phyloP scores from a whole-genome alignment of 1,140 invertebrate genomes.

The Aphaenogaster ashmeadi region DNA sequence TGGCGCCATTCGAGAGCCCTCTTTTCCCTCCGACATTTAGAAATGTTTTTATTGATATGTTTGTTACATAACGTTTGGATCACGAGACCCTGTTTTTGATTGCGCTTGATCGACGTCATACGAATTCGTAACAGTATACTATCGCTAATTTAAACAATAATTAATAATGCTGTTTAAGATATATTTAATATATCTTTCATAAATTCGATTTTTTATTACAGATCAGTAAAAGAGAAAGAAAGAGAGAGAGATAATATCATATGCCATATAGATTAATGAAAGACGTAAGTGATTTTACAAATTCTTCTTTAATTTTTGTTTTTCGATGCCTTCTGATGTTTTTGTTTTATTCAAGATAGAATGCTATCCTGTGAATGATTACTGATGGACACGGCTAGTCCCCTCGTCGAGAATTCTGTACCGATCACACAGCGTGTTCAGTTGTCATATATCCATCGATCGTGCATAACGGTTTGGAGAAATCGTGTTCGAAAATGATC shows the following conservation, averaged over 20 bases:
- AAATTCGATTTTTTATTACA: constrained; percentile 1
- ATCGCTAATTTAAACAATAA: not conserved
- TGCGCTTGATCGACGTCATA: not conserved
- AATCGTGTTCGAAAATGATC: constrained; percentile 63
- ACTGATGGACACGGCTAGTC: not conserved
- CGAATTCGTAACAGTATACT: not conserved
- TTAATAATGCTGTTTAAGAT: not conserved
- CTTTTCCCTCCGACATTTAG: constrained; percentile 53
- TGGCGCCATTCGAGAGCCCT: constrained; percentile 67
- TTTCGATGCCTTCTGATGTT: not conserved
- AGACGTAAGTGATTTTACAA: not conserved
- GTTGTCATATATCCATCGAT: constrained; percentile 62
- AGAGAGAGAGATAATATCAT: not conserved
- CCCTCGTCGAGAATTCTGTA: constrained; percentile 58
- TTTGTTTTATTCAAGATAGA: not conserved
- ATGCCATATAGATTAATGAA: not conserved
- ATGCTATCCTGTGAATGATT: not conserved
- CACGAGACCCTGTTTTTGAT: constrained; percentile 32
- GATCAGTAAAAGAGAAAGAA: not conserved
- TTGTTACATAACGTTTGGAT: constrained; percentile 69
- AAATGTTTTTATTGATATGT: constrained; percentile 72
- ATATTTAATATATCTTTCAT: not conserved
- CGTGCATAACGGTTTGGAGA: constrained; percentile 26
- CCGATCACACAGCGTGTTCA: constrained; percentile 67
- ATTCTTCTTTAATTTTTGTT: not conserved